Evolutionary conservation across 2,113 vertebrate species (phyloP), one percentile per base, ranked within the genome.

Genomic region (Crotalus tigris): DNA sequence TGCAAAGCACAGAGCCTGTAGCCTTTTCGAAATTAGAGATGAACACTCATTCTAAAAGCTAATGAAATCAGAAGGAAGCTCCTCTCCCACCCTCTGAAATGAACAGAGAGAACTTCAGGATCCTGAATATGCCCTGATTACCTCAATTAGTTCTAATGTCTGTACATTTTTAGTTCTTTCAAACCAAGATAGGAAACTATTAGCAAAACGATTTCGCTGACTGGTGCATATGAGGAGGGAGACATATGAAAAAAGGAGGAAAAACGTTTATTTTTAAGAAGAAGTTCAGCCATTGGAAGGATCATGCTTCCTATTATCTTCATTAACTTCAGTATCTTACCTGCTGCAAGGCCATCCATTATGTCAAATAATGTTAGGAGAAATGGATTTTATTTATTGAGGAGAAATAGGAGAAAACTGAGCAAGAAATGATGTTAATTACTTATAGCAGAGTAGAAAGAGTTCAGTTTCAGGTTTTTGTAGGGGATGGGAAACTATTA

Each of bases 11-110:
- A 94, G 92, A 96, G 91, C 58, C 92, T 92, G 91, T 93, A 95
- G 95, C 94, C 94, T 96, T 96, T 96, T 96, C 94, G 94, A 97
- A 96, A 93, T 95, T 89, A 94, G 93, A 97, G 92, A 95, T n/a
- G 49, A 96, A 90, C 44, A 93, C 93, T 95, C 95, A 95, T 97
- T 95, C 96, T 93, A 96, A 95, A 94, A 96, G 90, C 92, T 96
- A 96, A 97, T 96, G 95, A 96, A 97, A 96, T 97, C 94, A 95
- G 88, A 94, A 95, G 69, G 94, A 95, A 58, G 44, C 39, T 9
- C 49, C 58, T 19, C 96, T 90, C n/a, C 46, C 21, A 3, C 19
- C 57, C 26, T 49, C 85, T 95, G 93, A 91, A 95, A 94, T 93
- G 91, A 95, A 93, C 75, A 95, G 94, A 90, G 69, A 94, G 46